These are phyloP conservation scores for Willowsia nigromaculata DNA, from an alignment of 2,888 invertebrate species.

Conservation along the genomic window DNA sequence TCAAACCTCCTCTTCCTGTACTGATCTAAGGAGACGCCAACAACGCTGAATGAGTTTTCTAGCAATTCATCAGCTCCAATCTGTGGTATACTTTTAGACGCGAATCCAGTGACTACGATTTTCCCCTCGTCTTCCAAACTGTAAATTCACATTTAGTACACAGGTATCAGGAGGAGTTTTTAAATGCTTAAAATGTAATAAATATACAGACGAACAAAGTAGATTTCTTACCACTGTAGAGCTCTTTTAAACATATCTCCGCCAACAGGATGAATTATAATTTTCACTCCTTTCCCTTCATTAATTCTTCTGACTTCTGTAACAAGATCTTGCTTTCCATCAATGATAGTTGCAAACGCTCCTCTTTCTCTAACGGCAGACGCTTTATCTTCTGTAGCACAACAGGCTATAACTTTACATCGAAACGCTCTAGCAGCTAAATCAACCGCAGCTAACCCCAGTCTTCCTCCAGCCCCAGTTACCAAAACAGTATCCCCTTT, in stretches of 20 bases:
- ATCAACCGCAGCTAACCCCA: constrained; percentile 85
- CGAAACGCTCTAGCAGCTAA: constrained; percentile 86
- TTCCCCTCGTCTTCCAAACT: constrained; percentile 83
- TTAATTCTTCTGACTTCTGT: constrained; percentile 83
- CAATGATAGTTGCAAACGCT: constrained; percentile 85
- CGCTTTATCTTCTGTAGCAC: constrained; percentile 82
- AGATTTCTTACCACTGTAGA: constrained; percentile 82
- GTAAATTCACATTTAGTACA: constrained; percentile 73
- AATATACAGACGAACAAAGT: no score
- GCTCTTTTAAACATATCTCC: constrained; percentile 84
- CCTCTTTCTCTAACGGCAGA: constrained; percentile 80
- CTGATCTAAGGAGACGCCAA: constrained; percentile 82
- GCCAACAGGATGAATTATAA: constrained; percentile 86
- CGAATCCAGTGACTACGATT: constrained; percentile 82
- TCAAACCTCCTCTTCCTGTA: constrained; percentile 82
- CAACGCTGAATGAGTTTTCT: constrained; percentile 81
- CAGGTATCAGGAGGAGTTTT: no score
- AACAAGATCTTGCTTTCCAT: constrained; percentile 82
- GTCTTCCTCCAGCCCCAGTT: constrained; percentile 80
- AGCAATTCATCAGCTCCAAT: constrained; percentile 75
- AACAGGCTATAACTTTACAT: constrained; percentile 87
- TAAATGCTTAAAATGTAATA: not conserved
- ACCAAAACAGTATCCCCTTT: constrained; percentile 84
- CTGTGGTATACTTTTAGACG: constrained; percentile 82
- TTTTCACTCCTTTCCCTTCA: constrained; percentile 83